Evolutionary conservation across 2,888 invertebrate species (phyloP).

Genomic region (Acronicta alni): DNA sequence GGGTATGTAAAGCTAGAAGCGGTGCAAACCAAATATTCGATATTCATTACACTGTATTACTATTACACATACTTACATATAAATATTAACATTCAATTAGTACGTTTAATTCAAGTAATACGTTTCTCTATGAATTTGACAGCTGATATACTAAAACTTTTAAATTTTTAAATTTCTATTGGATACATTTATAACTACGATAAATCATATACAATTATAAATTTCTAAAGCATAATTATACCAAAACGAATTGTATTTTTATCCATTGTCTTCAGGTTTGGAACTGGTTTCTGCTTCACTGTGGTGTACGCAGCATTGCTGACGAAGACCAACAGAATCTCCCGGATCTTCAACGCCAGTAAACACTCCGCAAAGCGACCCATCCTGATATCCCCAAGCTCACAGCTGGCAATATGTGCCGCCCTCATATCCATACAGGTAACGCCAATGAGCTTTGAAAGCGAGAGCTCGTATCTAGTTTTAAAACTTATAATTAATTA

Average conservation of each 20-base stretch:
- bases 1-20: too few relatives aligned
- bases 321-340: conserved; percentile 99
- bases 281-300: conserved; percentile 98
- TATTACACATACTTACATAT: too few relatives aligned
- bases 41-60: too few relatives aligned
- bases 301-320: conserved; percentile 98
- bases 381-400: conserved; percentile 97
- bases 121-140: too few relatives aligned
- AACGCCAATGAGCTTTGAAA: conserved; percentile 22
- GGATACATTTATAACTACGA: too few relatives aligned
- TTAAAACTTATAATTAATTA: too few relatives aligned
- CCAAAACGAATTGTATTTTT: not conserved
- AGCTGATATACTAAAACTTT: too few relatives aligned
- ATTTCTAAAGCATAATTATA: not conserved
- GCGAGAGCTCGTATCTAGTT: not conserved
- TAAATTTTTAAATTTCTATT: too few relatives aligned
- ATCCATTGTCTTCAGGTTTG: conserved; percentile 88
- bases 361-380: conserved; percentile 98
- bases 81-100: too few relatives aligned
- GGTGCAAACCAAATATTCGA: too few relatives aligned
- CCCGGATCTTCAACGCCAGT: conserved; percentile 98
- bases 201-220: too few relatives aligned
- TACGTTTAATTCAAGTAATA: too few relatives aligned
- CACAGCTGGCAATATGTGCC: conserved; percentile 96
- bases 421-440: conserved; percentile 97